Percentiles rank a stretch among this genome's conserved stretches.
Conservation (phyloP, 2,113 vertebrate species). For the Atrichornis clamosus region DNA sequence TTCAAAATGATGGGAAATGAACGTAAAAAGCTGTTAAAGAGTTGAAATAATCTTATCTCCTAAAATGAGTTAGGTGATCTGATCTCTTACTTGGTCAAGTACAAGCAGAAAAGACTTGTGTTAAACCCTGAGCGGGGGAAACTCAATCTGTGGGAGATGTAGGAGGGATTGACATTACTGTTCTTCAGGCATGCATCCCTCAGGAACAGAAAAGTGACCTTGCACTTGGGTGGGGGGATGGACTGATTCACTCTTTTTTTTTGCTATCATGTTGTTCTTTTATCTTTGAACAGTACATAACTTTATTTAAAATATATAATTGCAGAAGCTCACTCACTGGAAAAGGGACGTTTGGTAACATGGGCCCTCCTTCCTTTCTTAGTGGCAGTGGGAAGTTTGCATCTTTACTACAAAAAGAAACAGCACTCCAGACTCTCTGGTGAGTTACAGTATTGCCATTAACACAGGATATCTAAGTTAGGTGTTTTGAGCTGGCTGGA, state of each 20-base stretch:
- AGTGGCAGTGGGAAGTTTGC: background rate
- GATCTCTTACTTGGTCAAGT: background rate
- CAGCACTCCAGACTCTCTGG: background rate
- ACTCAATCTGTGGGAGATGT: background rate
- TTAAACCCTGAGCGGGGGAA: background rate
- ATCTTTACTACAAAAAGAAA: background rate
- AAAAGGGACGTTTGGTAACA: background rate
- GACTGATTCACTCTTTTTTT: background rate
- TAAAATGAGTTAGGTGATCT: background rate
- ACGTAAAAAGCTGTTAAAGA: background rate
- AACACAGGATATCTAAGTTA: background rate
- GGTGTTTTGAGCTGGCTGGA: background rate
- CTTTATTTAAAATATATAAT: background rate
- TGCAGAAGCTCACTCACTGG: background rate
- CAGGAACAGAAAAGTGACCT: background rate
- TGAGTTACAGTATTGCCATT: background rate
- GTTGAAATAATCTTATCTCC: background rate
- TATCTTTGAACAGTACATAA: background rate
- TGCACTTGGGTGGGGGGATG: background rate
- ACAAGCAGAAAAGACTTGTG: background rate
- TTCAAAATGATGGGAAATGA: background rate
- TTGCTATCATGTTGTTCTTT: background rate
- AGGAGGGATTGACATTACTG: background rate
- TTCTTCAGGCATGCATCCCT: background rate
- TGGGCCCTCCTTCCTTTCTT: background rate